A percentile compares a stretch with the other conserved stretches of the same genome.
Evolutionary conservation across 2,888 invertebrate species (phyloP).

Genomic region (Protophormia terraenovae): DNA sequence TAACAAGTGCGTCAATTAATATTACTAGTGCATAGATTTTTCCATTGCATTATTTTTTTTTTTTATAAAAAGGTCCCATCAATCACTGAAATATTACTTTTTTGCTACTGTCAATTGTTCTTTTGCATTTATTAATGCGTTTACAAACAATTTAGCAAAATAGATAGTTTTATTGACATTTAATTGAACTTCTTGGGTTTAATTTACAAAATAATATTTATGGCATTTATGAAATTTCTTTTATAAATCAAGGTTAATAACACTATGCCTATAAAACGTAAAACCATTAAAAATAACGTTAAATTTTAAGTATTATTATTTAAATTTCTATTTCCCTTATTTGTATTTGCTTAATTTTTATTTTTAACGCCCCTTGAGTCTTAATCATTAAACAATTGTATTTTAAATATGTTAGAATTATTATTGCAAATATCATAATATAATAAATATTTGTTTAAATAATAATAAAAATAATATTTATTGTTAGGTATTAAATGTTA

Average conservation of each 20-base stretch:
- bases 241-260: neutral
- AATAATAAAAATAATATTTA: neutral
- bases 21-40: neutral
- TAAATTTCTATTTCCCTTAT: neutral
- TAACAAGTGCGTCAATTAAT: constrained; percentile 28
- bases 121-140: neutral
- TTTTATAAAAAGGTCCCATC: neutral
- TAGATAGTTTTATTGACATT: neutral
- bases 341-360: neutral
- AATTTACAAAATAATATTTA: too few species aligned
- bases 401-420: neutral
- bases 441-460: neutral
- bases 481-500: neutral
- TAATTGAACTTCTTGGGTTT: neutral
- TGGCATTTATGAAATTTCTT: too few species aligned
- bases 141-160: neutral
- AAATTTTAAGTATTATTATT: too few species aligned
- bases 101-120: neutral
- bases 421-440: neutral
- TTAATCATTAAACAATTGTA: neutral
- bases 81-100: constrained; percentile 17
- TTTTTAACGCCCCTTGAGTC: neutral
- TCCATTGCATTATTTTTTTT: neutral
- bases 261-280: too few species aligned
- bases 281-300: too few species aligned